Conservation (phyloP, 2,113 vertebrate genomes). For the Rhinopithecus roxellana region DNA sequence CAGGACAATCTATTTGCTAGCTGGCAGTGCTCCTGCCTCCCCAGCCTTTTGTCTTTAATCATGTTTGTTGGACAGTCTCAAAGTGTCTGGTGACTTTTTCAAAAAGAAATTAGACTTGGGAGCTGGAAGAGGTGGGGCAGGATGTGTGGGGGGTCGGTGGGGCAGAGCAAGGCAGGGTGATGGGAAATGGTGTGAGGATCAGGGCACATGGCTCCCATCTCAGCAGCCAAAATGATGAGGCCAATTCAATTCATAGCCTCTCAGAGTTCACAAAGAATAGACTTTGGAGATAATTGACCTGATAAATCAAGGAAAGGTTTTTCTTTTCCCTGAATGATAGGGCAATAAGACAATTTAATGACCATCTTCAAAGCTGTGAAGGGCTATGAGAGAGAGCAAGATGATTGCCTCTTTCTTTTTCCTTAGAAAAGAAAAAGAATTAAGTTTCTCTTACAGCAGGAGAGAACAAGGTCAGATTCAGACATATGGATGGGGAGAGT, state of each 20-base stretch:
- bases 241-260: background rate
- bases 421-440: conserved; percentile 2
- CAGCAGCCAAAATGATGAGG: background rate
- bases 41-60: background rate
- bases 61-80: background rate
- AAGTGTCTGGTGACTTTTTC: background rate
- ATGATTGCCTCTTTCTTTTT: conserved; percentile 28
- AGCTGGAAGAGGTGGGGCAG: background rate
- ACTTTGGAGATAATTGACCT: background rate
- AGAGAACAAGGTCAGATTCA: background rate
- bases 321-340: conserved; percentile 12
- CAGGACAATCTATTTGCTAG: background rate
- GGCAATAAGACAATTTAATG: conserved; percentile 44
- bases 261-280: background rate
- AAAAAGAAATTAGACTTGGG: background rate
- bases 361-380: background rate
- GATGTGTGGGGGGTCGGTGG: rapidly evolving
- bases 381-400: background rate
- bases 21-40: background rate
- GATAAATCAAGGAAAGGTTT: background rate
- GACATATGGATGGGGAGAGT: background rate
- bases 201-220: background rate
- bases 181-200: background rate
- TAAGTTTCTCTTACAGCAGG: background rate
- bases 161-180: background rate